Evolutionary conservation across 2,888 invertebrate genomes (phyloP).

Genomic region (Brachycybe producta): DNA sequence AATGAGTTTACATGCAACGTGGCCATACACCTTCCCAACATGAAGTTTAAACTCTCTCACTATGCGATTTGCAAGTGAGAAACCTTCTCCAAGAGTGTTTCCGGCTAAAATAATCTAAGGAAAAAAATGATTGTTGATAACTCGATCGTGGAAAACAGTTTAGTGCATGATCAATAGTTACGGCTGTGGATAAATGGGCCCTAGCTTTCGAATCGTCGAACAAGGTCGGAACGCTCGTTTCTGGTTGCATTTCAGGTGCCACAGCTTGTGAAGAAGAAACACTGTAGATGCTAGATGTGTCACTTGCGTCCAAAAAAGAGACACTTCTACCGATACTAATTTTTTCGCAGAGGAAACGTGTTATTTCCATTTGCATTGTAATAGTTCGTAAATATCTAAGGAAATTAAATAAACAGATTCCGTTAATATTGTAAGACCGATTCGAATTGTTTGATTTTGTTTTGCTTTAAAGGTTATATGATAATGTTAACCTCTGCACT

Average conservation of each 20-base stretch:
- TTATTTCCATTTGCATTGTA: conserved; percentile 12
- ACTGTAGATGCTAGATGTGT: background rate
- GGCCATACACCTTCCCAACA: conserved; percentile 7
- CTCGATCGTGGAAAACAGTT: too few species aligned
- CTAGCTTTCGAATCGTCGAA: conserved; percentile 6
- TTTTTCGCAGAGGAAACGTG: conserved; percentile 8
- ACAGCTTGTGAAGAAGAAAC: background rate
- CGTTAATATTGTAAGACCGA: background rate
- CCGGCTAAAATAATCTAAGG: conserved; percentile 5
- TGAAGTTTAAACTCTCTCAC: conserved; percentile 8
- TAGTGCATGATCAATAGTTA: too few species aligned
- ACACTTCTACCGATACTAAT: background rate
- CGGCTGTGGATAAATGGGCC: conserved; percentile 8
- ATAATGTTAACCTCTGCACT: too few species aligned
- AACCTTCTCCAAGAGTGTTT: conserved; percentile 3
- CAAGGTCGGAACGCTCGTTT: background rate
- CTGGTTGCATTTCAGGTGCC: background rate
- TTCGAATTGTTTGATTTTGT: too few species aligned
- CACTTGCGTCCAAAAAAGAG: background rate
- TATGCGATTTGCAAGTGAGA: conserved; percentile 1
- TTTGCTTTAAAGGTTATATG: too few species aligned
- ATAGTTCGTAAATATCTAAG: conserved; percentile 12
- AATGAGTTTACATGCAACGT: conserved; percentile 4
- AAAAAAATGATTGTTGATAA: background rate
- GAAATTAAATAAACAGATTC: background rate